Percentiles rank a stretch among this genome's conserved stretches.
Evolutionary conservation across 2,888 invertebrate species (phyloP).

Genomic region (Drosophila monieri): DNA sequence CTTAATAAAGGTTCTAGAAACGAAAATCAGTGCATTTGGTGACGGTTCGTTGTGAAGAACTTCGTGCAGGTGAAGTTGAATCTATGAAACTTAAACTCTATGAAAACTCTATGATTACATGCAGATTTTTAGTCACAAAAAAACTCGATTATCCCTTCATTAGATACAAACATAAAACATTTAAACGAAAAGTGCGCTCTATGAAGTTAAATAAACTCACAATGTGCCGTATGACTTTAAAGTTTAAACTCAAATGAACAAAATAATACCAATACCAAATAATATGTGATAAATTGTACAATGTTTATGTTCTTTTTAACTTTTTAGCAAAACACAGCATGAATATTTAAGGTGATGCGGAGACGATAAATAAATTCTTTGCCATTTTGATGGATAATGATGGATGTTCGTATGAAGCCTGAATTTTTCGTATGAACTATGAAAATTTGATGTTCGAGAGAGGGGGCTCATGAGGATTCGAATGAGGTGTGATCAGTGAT

Average conservation of each 20-base stretch:
- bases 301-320: conserved; percentile 35
- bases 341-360: conserved; percentile 52
- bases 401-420: conserved; percentile 6
- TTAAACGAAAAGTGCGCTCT: conserved; percentile 49
- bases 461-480: conserved; percentile 25
- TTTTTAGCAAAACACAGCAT: conserved; percentile 79
- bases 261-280: conserved; percentile 41
- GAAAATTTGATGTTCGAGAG: conserved; percentile 12
- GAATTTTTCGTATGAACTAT: conserved; percentile 10
- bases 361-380: conserved; percentile 1
- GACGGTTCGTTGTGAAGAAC: conserved; percentile 11
- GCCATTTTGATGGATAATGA: conserved; percentile 21
- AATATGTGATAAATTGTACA: conserved; percentile 12
- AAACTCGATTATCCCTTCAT: conserved; percentile 27
- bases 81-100: conserved; percentile 22
- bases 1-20: conserved; percentile 23
- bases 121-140: conserved; percentile 54
- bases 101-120: conserved; percentile 38
- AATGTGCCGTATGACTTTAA: conserved; percentile 26
- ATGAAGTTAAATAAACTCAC: conserved; percentile 59
- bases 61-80: conserved; percentile 27
- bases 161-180: conserved; percentile 65
- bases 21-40: conserved; percentile 8
- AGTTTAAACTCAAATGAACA: conserved; percentile 14
- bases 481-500: conserved; percentile 36